These are phyloP conservation scores for Borostomias antarcticus DNA, from an alignment of 2,797 vertebrate genomes.

Conservation along the genomic window DNA sequence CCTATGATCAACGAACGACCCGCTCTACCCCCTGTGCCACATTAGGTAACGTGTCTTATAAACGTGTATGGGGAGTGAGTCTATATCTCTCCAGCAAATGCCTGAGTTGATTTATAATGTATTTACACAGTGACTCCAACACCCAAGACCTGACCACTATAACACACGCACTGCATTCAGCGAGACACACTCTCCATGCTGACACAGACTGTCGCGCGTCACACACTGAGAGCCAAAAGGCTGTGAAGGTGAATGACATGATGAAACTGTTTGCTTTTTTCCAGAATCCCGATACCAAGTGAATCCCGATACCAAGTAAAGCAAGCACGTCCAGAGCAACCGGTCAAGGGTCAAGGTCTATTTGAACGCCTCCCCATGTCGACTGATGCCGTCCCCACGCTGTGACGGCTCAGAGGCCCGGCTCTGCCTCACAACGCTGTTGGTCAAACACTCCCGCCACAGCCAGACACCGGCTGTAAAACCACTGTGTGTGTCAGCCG, in stretches of 20 bases:
- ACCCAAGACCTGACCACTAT: conserved; percentile 14
- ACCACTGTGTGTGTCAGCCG: not conserved
- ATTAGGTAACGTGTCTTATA: not conserved
- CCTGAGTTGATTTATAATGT: no score
- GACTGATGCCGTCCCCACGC: conserved; percentile 30
- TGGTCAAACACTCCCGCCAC: not conserved
- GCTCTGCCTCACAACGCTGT: conserved; percentile 4
- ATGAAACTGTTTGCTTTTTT: conserved; percentile 13
- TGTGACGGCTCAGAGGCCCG: conserved; percentile 27
- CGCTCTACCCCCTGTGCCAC: no score
- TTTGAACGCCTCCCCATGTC: conserved; percentile 18
- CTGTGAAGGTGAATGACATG: no score
- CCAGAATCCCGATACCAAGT: conserved; percentile 14
- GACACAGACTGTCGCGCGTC: no score
- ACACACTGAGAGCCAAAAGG: no score
- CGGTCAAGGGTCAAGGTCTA: conserved; percentile 52
- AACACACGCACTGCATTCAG: conserved; percentile 2
- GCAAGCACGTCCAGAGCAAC: conserved; percentile 42
- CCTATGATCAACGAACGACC: no score
- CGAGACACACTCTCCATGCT: no score
- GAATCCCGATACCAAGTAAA: conserved; percentile 16
- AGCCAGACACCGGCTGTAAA: not conserved
- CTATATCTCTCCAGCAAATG: not conserved
- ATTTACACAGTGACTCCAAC: conserved; percentile 31
- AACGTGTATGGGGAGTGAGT: not conserved